Evolutionary conservation across 2,113 vertebrate species (phyloP).

Genomic region (Cyrtonyx montezumae): DNA sequence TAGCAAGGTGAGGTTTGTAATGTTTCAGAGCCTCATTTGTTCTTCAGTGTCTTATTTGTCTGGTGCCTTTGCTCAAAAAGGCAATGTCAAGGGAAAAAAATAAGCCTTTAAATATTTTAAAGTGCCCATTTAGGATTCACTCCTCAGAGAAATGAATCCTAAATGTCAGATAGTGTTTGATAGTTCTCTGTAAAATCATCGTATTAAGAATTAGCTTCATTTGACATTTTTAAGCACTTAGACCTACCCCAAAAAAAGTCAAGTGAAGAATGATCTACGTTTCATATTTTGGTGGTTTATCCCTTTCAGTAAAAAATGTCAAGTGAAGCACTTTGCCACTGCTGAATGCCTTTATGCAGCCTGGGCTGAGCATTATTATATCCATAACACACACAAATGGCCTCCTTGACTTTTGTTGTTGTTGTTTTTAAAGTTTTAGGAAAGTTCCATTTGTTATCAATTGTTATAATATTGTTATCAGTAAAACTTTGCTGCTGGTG

Average conservation of each 20-base stretch:
- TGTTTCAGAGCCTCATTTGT: conserved; percentile 10
- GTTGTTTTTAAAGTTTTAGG: neutral
- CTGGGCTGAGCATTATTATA: neutral
- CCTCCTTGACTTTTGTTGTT: neutral
- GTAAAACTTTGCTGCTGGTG: neutral
- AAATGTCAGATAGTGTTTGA: conserved; percentile 17
- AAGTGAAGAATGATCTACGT: neutral
- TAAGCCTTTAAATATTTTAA: conserved; percentile 42
- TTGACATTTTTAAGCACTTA: conserved; percentile 44
- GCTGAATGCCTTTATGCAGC: neutral
- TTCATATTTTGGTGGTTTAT: neutral
- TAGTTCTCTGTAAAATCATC: conserved; percentile 17
- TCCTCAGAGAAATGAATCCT: conserved; percentile 33
- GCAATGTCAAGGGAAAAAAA: conserved; percentile 2
- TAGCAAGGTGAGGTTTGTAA: neutral
- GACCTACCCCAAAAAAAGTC: neutral
- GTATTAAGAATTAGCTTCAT: neutral
- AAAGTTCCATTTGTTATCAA: neutral
- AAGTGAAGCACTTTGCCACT: neutral
- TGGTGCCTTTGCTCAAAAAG: neutral
- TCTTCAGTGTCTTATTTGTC: conserved; percentile 16
- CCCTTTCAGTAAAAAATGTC: neutral
- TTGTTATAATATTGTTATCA: too few species aligned
- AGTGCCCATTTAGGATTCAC: conserved; percentile 12
- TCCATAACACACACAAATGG: neutral